Evolutionary conservation across 2,888 invertebrate genomes (phyloP).

Genomic region (Agriopis leucophaearia): DNA sequence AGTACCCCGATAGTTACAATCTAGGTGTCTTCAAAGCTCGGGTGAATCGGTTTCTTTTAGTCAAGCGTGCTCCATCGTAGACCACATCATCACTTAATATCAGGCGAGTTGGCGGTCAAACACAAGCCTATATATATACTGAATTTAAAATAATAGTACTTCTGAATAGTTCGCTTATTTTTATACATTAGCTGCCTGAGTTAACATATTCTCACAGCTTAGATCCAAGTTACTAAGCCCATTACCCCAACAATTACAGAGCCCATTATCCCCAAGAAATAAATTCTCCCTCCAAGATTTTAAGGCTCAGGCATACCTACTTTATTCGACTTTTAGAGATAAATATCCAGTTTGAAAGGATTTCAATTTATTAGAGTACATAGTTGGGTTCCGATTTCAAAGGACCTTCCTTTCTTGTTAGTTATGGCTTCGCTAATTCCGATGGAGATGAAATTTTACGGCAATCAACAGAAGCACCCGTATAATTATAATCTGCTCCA

Average conservation of each 20-base stretch:
- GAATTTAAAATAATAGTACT: no score
- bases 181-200: not conserved
- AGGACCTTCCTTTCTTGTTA: slow-evolving; percentile 4
- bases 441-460: not conserved
- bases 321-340: slow-evolving; percentile 17
- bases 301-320: not conserved
- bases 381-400: slow-evolving; percentile 20
- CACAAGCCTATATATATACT: no score
- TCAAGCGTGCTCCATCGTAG: no score
- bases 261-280: slow-evolving; percentile 5
- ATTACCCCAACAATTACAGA: not conserved
- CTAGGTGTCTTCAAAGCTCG: no score
- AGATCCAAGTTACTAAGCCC: slow-evolving; percentile 1
- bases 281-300: slow-evolving; percentile 7
- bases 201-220: not conserved
- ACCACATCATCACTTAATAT: no score
- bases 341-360: slow-evolving; percentile 18
- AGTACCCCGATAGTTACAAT: no score
- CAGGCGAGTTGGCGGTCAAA: no score
- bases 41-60: no score
- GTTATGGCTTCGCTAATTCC: slow-evolving; percentile 26
- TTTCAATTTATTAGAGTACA: slow-evolving; percentile 33
- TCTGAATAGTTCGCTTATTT: not conserved
- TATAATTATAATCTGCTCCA: not conserved
- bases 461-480: not conserved